Evolutionary conservation across 2,888 invertebrate genomes (phyloP), one percentile per base, ranked within the genome.

Genomic region (Siphlonurus alternatus): DNA sequence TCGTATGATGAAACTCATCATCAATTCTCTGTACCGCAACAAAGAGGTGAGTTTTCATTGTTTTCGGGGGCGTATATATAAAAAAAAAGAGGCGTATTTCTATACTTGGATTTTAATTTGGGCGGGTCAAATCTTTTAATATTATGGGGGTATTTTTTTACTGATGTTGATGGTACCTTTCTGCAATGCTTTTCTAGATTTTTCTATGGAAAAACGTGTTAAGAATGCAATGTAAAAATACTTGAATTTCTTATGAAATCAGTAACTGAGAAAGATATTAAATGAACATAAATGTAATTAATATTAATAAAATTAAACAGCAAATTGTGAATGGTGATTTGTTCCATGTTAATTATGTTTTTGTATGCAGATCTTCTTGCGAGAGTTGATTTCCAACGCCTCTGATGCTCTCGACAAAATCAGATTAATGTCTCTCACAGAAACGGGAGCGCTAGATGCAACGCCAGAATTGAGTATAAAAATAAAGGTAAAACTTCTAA

Each of bases 1-100:
- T 79, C 89, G 98, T 65, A 97, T 99, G 96, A 99, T 99, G 99
- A 99, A 99, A 77, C 84, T 99, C 66, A 99, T 99, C 77, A 99
- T 99, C 75, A 99, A 99, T 79, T 99, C 99, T 7, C 81, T 99
- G 7, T 99, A 99, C 78, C 85, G 95, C 71, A 99, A 99, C 77
- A 99, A 99, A 79, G 99, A 99, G 81, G 89, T 88, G 73, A 70
- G 73, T 69, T 23, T 51, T 24, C 19, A 2, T 24, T 18, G n/a
- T 53, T 1, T n/a, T 1, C 5, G 23, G 1, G 7, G 20, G 23
- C 23, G n/a, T 23, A n/a, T 60, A 22, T 1, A n/a, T 59, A 1
- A 53, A 53, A 53, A 53, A 2, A 1, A 53, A 53, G 2, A 1
- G 2, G 20, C 53, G 19, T 20, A 7, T 54, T 1, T 20, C 3